Base-by-base conservation (phyloP, 2,797 vertebrate species). In the Sylvilagus floridanus region DNA sequence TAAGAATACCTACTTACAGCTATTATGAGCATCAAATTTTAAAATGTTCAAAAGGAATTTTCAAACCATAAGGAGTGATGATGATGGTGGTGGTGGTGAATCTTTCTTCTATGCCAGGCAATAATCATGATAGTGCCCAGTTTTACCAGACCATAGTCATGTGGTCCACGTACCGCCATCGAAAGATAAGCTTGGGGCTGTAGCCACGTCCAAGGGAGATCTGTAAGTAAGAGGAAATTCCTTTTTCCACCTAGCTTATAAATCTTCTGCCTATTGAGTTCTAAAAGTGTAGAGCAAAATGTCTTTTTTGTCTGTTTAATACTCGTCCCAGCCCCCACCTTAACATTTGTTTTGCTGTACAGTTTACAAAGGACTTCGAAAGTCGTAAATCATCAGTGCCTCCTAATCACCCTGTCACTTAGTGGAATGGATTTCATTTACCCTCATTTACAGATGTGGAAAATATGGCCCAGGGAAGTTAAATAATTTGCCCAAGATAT, bases 201-300 rank as follows among this genome's bases (percentile, higher is more conserved):
- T 19, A 85, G 82, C 21, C 78, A 84, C 84, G 95, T 95, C 86
- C 82, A 96, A 69, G 72, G 83, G 89, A 88, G 60, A 96, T 52
- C 77, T 75, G 26, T 73, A 94, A 93, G 22, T 62, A 91, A 91
- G 76, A 95, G 84, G 85, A 90, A 88, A 90, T 88, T 79, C 88
- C 81, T 93, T 96, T 94, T 90, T 75, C 78, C 66, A 71, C 4
- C 12, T 62, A 84, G 66, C 73, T 91, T 88, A 93, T 96, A 94
- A 86, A 96, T 97, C 78, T 96, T 93, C 94, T 96, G 88, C 77
- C 88, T 96, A 86, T 82, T 96, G 96, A 95, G 91, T 96, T 96
- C 94, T 97, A 94, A 95, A 95, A 90, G 75, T 75, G n/a, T 81
- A 72, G 84, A 95, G 66, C 30, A 69, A 95, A 96, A 96, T 96